Base-by-base conservation (phyloP, 2,888 invertebrate species). In the Argynnis bischoffii region DNA sequence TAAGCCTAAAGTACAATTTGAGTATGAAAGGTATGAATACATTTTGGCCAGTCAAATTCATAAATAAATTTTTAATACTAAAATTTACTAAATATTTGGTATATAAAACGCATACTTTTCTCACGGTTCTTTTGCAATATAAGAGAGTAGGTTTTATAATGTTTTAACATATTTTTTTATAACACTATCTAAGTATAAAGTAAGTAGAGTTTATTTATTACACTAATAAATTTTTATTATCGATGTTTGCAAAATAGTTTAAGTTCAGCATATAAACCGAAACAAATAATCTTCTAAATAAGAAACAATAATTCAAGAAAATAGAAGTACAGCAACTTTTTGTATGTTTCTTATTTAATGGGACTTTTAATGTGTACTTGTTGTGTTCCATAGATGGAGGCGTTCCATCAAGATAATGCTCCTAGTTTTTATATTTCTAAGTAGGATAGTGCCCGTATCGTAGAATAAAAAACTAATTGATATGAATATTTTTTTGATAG, bases 361-460 rank as follows among this genome's bases (percentile, higher is more conserved):
- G 63, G 67, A 68, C 51, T 61, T 70, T 68, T 63, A 70, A 71
- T 70, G 68, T 55, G 68, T 60, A 59, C 69, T 67, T 64, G 57
- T 59, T 53, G 51, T 51, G 16, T 35, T 59, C 70, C 69, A 50
- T 67, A 69, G 57, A 72, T 68, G 71, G 74, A 46, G 55, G 66
- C 56, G 69, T 60, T 68, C 57, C 63, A 72, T 71, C 71, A 67
- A 73, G 71, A 71, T 74, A 70, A 67, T 68, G 60, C 61, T 66
- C 67, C 60, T 50, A 63, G 69, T 69, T 73, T 72, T 72, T 70
- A 68, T 67, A 69, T 67, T 69, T 11, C 59, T 41, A 41, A 54
- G 51, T 55, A 54, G 6, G 18, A 67, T 15, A 15, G 53, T n/a
- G 14, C 21, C n/a, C 18, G n/a, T 50, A 41, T 50, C 16, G 15